phyloP scores from a whole-genome alignment of 1,140 invertebrate genomes.

The Himalopsyche phryganea region DNA sequence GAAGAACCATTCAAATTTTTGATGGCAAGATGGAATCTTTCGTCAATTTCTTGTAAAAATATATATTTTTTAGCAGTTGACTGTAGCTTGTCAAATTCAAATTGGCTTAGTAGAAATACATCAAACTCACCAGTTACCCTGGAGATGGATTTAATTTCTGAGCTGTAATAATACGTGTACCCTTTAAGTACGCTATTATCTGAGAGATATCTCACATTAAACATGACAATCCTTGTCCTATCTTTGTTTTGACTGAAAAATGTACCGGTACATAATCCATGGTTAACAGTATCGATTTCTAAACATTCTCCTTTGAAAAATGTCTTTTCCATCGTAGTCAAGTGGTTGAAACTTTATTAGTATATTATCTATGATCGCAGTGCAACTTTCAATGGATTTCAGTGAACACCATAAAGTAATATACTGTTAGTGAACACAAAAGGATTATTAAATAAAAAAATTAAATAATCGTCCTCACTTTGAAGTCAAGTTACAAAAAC shows the following conservation, averaged over 20 bases:
- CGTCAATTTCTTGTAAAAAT: slow-evolving; percentile 47
- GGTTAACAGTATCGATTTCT: slow-evolving; percentile 46
- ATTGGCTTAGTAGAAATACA: slow-evolving; percentile 43
- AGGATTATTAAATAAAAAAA: too few relatives aligned
- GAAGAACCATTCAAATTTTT: slow-evolving; percentile 42
- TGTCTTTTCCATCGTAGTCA: slow-evolving; percentile 45
- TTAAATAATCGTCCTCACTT: too few relatives aligned
- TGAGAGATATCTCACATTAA: slow-evolving; percentile 44
- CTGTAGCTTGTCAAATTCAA: slow-evolving; percentile 46
- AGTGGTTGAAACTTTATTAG: too few relatives aligned
- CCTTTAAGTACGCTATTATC: slow-evolving; percentile 36
- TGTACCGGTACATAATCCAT: slow-evolving; percentile 43
- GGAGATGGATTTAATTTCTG: slow-evolving; percentile 44
- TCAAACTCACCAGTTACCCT: slow-evolving; percentile 35
- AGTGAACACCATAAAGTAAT: too few relatives aligned
- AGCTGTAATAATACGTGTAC: slow-evolving; percentile 45
- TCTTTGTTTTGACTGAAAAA: slow-evolving; percentile 47
- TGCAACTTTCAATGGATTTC: too few relatives aligned
- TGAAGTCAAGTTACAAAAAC: too few relatives aligned
- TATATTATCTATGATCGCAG: too few relatives aligned
- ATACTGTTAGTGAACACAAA: too few relatives aligned
- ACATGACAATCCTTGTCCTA: slow-evolving; percentile 47
- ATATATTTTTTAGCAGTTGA: slow-evolving; percentile 46
- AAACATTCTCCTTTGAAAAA: slow-evolving; percentile 49
- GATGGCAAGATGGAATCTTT: slow-evolving; percentile 44